Base-by-base conservation (phyloP, 2,888 invertebrate species). In the Limnephilus auricula region DNA sequence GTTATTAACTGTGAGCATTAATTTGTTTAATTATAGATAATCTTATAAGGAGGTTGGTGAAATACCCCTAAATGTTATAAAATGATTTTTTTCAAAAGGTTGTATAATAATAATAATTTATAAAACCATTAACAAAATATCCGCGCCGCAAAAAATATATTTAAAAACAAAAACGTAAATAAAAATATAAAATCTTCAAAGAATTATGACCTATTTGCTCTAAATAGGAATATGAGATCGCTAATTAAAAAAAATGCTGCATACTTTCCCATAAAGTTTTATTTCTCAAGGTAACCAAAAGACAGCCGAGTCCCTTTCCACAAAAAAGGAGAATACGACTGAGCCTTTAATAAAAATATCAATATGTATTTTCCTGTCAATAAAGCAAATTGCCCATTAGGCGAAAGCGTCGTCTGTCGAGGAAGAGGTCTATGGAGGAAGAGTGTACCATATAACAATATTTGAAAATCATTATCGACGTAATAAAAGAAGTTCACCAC, bases 401-500 rank as follows among this genome's bases (percentile, higher is more conserved):
- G 50, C 30, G 89, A 88, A 80, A 40, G 88, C 89, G 85, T n/a
- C 89, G 50, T 40, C 65, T 83, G 87, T 32, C 45, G 85, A 40
- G 40, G 40, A 40, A 40, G 40, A 40, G 37, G 90, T 65, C 15
- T 65, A 65, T 65, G 87, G 34, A 30, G 34, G 45, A 34, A 79
- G 84, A 92, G 92, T 79, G 37, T 65, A 89, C 90, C 65, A 83
- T 86, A 90, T 82, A 90, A 91, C 90, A 92, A 90, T 91, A 92
- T 92, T 92, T 91, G 92, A 92, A 92, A 92, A 92, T 92, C 92
- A 92, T 92, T 92, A 92, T 90, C 37, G 87, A 79, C 84, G 90
- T 89, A 92, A 90, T 92, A 92, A 92, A 92, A 91, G 79, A 45
- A 88, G 89, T 40, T 80, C 79, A 40, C 89, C 89, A 89, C 89